These are phyloP conservation scores for Talpa occidentalis DNA, from an alignment of 2,113 vertebrate species.

Conservation along the genomic window DNA sequence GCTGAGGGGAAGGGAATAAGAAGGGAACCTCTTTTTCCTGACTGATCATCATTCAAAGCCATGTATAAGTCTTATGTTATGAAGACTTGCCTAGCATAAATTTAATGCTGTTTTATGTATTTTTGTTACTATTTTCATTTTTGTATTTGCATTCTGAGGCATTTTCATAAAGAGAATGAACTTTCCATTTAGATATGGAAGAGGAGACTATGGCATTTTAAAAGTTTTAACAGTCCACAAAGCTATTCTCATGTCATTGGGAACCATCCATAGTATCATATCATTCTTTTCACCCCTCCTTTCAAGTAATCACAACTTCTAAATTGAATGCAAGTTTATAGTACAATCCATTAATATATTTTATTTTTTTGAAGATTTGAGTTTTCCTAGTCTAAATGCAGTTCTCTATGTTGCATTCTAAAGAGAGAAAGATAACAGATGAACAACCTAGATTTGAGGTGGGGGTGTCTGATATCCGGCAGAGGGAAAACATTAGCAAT, in stretches of 20 bases:
- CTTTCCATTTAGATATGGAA: not conserved
- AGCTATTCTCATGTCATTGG: not conserved
- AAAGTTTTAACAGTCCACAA: not conserved
- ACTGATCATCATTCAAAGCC: not conserved
- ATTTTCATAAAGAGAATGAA: not conserved
- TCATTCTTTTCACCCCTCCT: not conserved
- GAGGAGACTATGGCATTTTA: slow-evolving; percentile 28
- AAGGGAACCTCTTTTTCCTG: not conserved
- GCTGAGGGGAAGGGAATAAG: not conserved
- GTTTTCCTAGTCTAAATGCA: not conserved
- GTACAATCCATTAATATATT: not conserved
- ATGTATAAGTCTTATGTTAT: not conserved
- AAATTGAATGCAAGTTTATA: not conserved
- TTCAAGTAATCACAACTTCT: not conserved
- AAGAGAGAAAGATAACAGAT: not conserved
- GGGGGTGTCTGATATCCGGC: not conserved
- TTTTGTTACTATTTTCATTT: slow-evolving; percentile 70
- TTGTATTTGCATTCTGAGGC: not conserved
- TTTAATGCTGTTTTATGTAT: slow-evolving; percentile 3
- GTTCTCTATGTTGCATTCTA: not conserved
- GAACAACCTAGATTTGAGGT: not conserved
- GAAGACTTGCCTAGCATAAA: not conserved
- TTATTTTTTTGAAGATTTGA: not conserved
- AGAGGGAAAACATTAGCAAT: not conserved
- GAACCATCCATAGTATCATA: no score